Conservation (phyloP, 2,888 invertebrate genomes). For the Lasioglossum vierecki region DNA sequence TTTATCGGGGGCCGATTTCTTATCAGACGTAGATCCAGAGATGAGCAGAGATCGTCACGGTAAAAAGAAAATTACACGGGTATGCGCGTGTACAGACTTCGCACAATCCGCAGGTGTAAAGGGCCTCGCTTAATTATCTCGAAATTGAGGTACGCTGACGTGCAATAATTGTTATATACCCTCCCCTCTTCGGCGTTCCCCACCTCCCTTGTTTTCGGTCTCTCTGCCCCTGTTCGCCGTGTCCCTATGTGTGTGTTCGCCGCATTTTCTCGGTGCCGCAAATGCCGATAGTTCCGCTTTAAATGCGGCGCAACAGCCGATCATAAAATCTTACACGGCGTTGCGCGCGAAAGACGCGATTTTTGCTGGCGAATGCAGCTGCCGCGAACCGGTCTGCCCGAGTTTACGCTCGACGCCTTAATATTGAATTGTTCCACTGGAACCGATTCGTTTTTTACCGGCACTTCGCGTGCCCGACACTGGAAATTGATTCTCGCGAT, state of each 20-base stretch:
- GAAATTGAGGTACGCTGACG: slow-evolving; percentile 80
- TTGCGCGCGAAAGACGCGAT: slow-evolving; percentile 55
- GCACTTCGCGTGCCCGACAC: neutral
- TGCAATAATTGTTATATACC: slow-evolving; percentile 78
- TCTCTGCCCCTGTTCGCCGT: neutral
- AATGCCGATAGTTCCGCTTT: slow-evolving; percentile 67
- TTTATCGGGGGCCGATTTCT: slow-evolving; percentile 54
- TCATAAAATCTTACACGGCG: slow-evolving; percentile 69
- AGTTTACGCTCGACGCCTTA: slow-evolving; percentile 57
- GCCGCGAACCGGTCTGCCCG: slow-evolving; percentile 25
- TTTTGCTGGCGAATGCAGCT: slow-evolving; percentile 57
- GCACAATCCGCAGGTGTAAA: slow-evolving; percentile 73
- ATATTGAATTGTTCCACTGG: slow-evolving; percentile 46
- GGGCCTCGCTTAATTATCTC: slow-evolving; percentile 76
- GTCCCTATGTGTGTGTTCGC: slow-evolving; percentile 27
- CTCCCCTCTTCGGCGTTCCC: slow-evolving; percentile 44
- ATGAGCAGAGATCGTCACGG: slow-evolving; percentile 65
- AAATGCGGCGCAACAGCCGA: slow-evolving; percentile 54
- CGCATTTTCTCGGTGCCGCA: slow-evolving; percentile 61
- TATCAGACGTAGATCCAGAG: slow-evolving; percentile 61
- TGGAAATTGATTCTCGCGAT: slow-evolving; percentile 45
- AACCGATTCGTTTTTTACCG: slow-evolving; percentile 32
- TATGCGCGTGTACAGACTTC: slow-evolving; percentile 62
- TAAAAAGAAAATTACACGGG: slow-evolving; percentile 67
- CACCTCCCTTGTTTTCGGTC: slow-evolving; percentile 34